Base-by-base conservation (phyloP, 1,140 invertebrate genomes). In the Aricia agestis region DNA sequence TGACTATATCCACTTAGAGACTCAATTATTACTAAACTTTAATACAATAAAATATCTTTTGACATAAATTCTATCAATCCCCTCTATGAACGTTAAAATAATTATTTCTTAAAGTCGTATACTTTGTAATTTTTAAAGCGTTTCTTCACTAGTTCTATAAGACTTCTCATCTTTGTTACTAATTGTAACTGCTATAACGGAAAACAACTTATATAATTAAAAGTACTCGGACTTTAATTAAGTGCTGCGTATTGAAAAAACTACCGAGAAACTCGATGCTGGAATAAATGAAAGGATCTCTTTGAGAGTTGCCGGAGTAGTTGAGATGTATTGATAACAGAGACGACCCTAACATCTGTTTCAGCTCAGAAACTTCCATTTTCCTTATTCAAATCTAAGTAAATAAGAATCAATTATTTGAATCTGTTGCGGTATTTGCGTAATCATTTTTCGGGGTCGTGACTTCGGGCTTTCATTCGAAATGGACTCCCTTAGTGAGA, bases 211-310 rank as follows among this genome's bases (percentile, higher is more conserved):
- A 63, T 19, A 19, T 63, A 63, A 63, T 63, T 63, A 63, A 63
- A 63, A 63, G 59, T 17, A 6, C 11, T 63, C 59, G 6, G 18
- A 31, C n/a, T 19, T 63, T 63, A 63, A 63, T 63, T 63, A 63
- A 63, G 18, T 63, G 59, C 59, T 19, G 59, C 18, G 59, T 19
- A 63, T 25, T 63, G 59, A 63, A 63, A 63, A 63, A 63, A 63
- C 59, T 63, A 63, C 59, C 4, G 17, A 11, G 18, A 63, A 63
- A 25, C 19, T 63, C 19, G 59, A 31, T 10, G 19, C 59, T 11
- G 59, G 59, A 63, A 63, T 63, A 63, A 63, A 63, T 63, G 59
- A 63, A 63, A 63, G 59, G 18, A 63, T 63, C 59, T 63, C 59
- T 63, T 63, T 63, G 19, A 63, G 59, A 63, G 59, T 25, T 63